phyloP scores from a whole-genome alignment of 2,113 vertebrate species.

The Loxodonta africana region DNA sequence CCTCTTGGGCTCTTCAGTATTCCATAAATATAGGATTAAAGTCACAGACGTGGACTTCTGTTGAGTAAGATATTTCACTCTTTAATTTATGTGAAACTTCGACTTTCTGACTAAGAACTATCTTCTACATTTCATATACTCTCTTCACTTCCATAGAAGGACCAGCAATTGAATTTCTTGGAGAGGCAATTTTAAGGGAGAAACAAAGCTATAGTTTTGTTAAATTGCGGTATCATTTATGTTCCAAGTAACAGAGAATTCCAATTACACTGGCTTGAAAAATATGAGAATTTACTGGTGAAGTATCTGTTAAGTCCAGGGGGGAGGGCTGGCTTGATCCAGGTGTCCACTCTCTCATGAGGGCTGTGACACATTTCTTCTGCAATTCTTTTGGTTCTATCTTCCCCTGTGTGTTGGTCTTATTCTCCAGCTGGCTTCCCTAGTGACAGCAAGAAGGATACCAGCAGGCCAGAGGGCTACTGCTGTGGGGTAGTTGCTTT shows the following conservation, averaged over 20 bases:
- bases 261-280: background rate
- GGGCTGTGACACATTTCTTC: background rate
- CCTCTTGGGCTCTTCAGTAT: slow-evolving; percentile 53
- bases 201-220: background rate
- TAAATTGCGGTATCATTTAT: slow-evolving; percentile 26
- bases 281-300: slow-evolving; percentile 4
- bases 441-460: background rate
- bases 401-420: background rate
- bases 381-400: background rate
- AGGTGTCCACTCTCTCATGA: background rate
- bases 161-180: background rate
- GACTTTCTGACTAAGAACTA: slow-evolving; percentile 25
- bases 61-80: slow-evolving; percentile 53
- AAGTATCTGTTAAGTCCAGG: background rate
- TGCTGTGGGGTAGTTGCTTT: no score
- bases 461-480: background rate
- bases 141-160: slow-evolving; percentile 18
- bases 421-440: background rate
- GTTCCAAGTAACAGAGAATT: slow-evolving; percentile 46
- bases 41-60: slow-evolving; percentile 51
- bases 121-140: background rate
- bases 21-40: slow-evolving; percentile 74
- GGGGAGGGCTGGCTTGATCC: background rate
- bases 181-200: background rate
- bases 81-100: slow-evolving; percentile 47